Base-by-base conservation (phyloP, 2,797 vertebrate genomes). In the Sebastes taczanowskii region DNA sequence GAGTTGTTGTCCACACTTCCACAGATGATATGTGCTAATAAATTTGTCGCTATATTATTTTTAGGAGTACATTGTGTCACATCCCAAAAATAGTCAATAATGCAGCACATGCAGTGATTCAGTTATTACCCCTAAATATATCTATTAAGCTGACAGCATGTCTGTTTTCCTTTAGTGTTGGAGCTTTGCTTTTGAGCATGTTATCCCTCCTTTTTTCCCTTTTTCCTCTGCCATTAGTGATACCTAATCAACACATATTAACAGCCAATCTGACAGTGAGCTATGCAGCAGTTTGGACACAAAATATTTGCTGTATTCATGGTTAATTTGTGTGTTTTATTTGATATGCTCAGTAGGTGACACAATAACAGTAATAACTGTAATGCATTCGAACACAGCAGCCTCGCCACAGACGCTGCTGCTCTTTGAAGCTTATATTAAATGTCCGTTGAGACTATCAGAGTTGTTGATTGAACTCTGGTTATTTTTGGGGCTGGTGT, bases 121-220 rank as follows among this genome's bases (percentile, higher is more conserved):
- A 73, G 78, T 90, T 89, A 86, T 91, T 90, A 86, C 71, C 34
- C 85, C 89, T 93, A 94, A 91, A 93, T 91, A 91, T 91, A 93
- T 83, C 75, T 63, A 64, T 87, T 62, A 88, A 78, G 70, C 72
- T 87, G 71, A 85, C 80, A 84, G 78, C 49, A 53, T 65, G 64
- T 74, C 76, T 78, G 77, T 67, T 79, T 82, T 84, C 67, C 56
- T 42, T 52, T 61, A 52, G 49, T 52, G 49, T 46, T 46, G 42
- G 14, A 46, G 23, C 32, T 70, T 58, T 80, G 58, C 27, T 80
- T 84, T 78, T 79, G 38, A 72, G 77, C 14, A 23, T 58, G 69
- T 65, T n/a, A 34, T 75, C 63, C 63, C 6, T 20, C 14, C n/a
- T 79, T 60, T 60, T 77, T 60, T 49, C 7, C 10, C 7, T 64